Conservation (phyloP, 2,888 invertebrate species). For the Ceraclea dissimilis region DNA sequence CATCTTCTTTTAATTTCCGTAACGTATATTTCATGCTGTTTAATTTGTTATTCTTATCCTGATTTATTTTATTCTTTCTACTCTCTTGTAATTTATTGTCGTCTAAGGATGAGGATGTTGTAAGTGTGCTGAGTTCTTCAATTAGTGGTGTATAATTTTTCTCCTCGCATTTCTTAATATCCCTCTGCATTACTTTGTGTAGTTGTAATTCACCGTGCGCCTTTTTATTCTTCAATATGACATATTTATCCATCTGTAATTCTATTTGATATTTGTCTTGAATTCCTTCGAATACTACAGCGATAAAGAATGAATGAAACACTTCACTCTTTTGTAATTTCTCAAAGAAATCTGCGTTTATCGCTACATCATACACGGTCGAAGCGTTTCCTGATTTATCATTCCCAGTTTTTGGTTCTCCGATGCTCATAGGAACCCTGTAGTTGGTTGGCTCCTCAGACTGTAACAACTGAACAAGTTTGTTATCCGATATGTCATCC, state of each 20-base stretch:
- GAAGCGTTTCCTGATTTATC: slow-evolving; percentile 71
- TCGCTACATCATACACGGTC: slow-evolving; percentile 75
- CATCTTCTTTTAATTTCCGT: slow-evolving; percentile 46
- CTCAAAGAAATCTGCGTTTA: slow-evolving; percentile 68
- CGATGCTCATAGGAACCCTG: slow-evolving; percentile 86
- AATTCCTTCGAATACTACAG: slow-evolving; percentile 70
- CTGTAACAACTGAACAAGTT: slow-evolving; percentile 59
- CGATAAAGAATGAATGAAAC: slow-evolving; percentile 73
- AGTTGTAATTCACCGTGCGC: slow-evolving; percentile 64
- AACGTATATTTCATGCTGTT: slow-evolving; percentile 48
- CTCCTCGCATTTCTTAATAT: slow-evolving; percentile 44
- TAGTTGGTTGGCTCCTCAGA: slow-evolving; percentile 64
- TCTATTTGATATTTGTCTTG: slow-evolving; percentile 70
- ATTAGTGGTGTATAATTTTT: slow-evolving; percentile 44
- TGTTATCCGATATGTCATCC: slow-evolving; percentile 61
- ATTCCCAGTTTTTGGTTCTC: slow-evolving; percentile 65
- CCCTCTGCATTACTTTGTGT: slow-evolving; percentile 67
- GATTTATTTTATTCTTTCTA: too few species aligned
- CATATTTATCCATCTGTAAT: slow-evolving; percentile 57
- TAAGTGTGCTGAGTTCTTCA: slow-evolving; percentile 48
- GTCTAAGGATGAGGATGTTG: neutral
- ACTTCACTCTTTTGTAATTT: slow-evolving; percentile 64
- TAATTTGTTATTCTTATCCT: slow-evolving; percentile 24
- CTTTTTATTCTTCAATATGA: slow-evolving; percentile 65
- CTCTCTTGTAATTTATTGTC: neutral